These are phyloP conservation scores for Catharus ustulatus DNA, from an alignment of 2,797 vertebrate genomes.

Conservation along the genomic window DNA sequence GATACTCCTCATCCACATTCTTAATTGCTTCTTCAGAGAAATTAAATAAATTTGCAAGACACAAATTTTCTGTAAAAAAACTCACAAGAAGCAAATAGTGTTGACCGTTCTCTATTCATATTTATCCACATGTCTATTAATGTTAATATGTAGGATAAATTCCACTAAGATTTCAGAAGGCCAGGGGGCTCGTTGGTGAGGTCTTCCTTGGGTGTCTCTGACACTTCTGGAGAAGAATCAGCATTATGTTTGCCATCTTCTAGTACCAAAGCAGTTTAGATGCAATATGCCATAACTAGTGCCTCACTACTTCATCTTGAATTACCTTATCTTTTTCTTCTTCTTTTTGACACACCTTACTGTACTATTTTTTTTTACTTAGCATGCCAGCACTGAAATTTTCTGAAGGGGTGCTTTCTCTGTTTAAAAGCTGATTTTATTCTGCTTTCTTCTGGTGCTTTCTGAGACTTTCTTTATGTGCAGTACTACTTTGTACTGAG, in stretches of 20 bases:
- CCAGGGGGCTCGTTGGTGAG: not conserved
- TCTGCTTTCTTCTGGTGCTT: not conserved
- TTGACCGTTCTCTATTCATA: not conserved
- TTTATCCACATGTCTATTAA: not conserved
- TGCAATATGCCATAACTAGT: not conserved
- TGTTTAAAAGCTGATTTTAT: not conserved
- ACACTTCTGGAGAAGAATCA: not conserved
- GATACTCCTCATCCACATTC: not conserved
- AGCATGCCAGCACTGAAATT: not conserved
- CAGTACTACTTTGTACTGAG: not conserved
- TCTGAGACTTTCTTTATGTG: not conserved
- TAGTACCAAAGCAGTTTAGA: not conserved
- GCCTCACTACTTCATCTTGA: not conserved
- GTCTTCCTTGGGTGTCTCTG: not conserved
- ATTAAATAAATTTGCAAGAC: not conserved
- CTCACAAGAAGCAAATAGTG: not conserved
- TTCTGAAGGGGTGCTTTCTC: not conserved
- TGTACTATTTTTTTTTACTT: not conserved
- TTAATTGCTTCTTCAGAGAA: slow-evolving; percentile 6
- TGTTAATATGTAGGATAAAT: not conserved
- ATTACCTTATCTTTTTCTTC: not conserved
- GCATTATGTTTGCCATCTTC: not conserved
- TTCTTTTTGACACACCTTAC: not conserved
- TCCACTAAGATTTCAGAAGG: not conserved
- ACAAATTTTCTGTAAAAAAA: not conserved